Evolutionary conservation across 2,888 invertebrate species (phyloP).

Genomic region (Heliconius erato): DNA sequence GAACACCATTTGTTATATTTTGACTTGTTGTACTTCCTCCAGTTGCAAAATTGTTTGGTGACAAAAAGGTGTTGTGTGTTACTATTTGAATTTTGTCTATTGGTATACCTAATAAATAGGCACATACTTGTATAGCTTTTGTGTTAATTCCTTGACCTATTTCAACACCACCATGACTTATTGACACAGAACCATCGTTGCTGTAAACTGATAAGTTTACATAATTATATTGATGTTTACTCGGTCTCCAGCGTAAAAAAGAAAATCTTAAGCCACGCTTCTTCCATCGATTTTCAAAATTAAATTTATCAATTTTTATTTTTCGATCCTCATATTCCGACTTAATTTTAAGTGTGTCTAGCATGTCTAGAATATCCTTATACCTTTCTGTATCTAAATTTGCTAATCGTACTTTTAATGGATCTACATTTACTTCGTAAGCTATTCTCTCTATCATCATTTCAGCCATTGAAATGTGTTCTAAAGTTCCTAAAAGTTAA

Average conservation of each 20-base stretch:
- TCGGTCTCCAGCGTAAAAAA: slow-evolving; percentile 88
- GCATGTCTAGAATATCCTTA: slow-evolving; percentile 72
- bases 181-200: slow-evolving; percentile 89
- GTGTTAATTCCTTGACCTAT: slow-evolving; percentile 93
- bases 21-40: slow-evolving; percentile 87
- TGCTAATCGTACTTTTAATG: slow-evolving; percentile 78
- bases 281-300: slow-evolving; percentile 90
- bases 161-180: slow-evolving; percentile 90
- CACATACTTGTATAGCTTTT: slow-evolving; percentile 88
- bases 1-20: slow-evolving; percentile 63
- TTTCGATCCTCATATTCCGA: slow-evolving; percentile 78
- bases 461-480: slow-evolving; percentile 87
- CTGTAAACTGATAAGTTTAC: slow-evolving; percentile 89
- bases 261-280: slow-evolving; percentile 90
- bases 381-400: slow-evolving; percentile 73
- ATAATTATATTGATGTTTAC: slow-evolving; percentile 81
- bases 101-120: slow-evolving; percentile 88
- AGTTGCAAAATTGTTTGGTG: slow-evolving; percentile 87
- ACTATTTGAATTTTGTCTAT: slow-evolving; percentile 88
- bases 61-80: slow-evolving; percentile 85
- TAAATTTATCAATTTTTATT: slow-evolving; percentile 84
- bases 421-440: slow-evolving; percentile 83
- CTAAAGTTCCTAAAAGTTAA: slow-evolving; percentile 83
- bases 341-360: slow-evolving; percentile 74
- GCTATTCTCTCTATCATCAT: slow-evolving; percentile 88